Base-by-base conservation (phyloP, 2,888 invertebrate genomes). In the Lasioglossum pauxillum region DNA sequence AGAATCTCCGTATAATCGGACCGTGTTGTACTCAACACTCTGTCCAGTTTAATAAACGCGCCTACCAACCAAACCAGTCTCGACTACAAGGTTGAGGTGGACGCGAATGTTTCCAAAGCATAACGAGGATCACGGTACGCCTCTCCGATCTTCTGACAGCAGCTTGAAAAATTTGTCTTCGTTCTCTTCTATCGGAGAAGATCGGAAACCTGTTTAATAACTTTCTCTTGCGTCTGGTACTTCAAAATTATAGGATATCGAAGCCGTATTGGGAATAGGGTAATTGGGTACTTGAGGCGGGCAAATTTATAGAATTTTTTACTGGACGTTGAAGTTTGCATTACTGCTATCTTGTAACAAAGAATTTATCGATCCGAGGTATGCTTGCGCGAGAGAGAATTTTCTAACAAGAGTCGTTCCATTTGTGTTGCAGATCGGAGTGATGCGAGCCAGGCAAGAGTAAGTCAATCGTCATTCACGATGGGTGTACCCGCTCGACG, bases 381-480 rank as follows among this genome's bases (percentile, higher is more conserved):
- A 31, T 1, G 27, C 1, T 16, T 5, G 16, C 27, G 27, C 60
- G 5, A 27, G 1, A 12, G 3, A 64, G 64, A 64, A 64, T 31
- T 7, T 8, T 3, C 64, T 64, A 64, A 64, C 64, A 31, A 31
- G 64, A 64, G 16, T 7, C 16, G 64, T 16, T 2, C 41, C 16
- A 12, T 38, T 80, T 87, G 64, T 91, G 90, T 94, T 94, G 2
- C 93, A 95, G 95, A 91, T 87, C 84, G 93, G 89, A 91, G 93
- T 92, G 88, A 95, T 94, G 94, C 92, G 89, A 91, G 77, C 90
- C 85, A 88, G 81, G 83, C 80, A 89, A 86, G 86, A 89, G 84
- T 94, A 91, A 93, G 86, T 60, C 44, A 76, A 80, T 78, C 89
- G 88, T 91, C 90, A 84, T 84, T 82, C 79, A 87, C 79, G 73